phyloP scores from a whole-genome alignment of 1,140 invertebrate species.

The Neodiprion fabricii region DNA sequence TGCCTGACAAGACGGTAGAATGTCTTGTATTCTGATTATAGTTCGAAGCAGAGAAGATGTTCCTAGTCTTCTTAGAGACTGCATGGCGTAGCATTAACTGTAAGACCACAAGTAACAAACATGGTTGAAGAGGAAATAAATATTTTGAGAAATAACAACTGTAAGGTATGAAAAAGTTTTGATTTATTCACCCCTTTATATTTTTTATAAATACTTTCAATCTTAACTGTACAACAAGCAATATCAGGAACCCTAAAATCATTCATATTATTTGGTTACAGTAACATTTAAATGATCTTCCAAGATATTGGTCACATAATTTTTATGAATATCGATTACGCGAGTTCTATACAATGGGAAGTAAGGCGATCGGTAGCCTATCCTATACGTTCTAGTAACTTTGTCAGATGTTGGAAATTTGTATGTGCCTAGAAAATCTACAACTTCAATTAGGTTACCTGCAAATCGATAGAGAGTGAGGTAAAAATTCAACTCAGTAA shows the following conservation, averaged over 20 bases:
- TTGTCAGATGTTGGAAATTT: constrained; percentile 37
- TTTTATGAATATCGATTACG: constrained; percentile 55
- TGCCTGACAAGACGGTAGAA: not conserved
- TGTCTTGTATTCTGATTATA: constrained; percentile 23
- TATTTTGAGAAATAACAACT: no score
- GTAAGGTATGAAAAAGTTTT: no score
- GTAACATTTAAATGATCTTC: constrained; percentile 45
- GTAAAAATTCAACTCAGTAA: constrained; percentile 44
- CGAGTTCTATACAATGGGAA: constrained; percentile 50
- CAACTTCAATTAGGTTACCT: constrained; percentile 47
- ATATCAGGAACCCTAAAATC: no score
- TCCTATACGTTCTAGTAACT: constrained; percentile 52
- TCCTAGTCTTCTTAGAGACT: constrained; percentile 32
- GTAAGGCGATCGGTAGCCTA: constrained; percentile 53
- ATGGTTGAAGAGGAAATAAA: not conserved
- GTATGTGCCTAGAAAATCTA: constrained; percentile 47
- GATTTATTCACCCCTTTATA: no score
- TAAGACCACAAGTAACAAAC: not conserved
- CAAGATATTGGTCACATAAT: constrained; percentile 49
- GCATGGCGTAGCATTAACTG: constrained; percentile 36
- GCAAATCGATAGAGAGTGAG: constrained; percentile 47
- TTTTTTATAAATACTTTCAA: no score
- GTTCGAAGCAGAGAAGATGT: constrained; percentile 16
- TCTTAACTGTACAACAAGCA: no score
- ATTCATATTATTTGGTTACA: constrained; percentile 34